Conservation (phyloP, 2,113 vertebrate genomes). For the Zosterops pallidus region DNA sequence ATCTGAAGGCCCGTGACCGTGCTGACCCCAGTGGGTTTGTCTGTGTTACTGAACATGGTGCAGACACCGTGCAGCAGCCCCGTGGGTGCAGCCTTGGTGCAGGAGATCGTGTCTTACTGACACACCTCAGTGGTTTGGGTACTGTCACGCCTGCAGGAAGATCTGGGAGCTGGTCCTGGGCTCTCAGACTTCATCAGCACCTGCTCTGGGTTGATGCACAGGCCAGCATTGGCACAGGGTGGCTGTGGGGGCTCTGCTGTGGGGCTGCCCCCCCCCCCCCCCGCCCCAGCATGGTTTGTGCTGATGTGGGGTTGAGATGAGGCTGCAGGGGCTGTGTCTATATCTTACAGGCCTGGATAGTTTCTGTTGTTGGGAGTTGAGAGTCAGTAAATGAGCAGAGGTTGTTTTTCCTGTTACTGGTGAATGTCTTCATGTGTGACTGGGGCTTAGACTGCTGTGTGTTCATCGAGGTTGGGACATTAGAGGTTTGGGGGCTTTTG, state of each 20-base stretch:
- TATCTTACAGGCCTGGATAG: no score
- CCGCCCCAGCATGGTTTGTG: not conserved
- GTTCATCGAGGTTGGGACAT: not conserved
- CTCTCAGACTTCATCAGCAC: not conserved
- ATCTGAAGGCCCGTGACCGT: not conserved
- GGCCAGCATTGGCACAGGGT: not conserved
- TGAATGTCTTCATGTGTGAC: not conserved
- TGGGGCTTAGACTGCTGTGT: accelerated
- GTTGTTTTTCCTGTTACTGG: accelerated
- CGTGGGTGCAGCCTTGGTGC: not conserved
- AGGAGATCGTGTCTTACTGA: accelerated
- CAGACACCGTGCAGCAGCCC: not conserved
- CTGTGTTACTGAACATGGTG: accelerated
- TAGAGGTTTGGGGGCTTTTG: not conserved
- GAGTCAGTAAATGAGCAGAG: not conserved
- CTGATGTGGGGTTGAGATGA: not conserved
- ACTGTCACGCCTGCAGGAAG: not conserved
- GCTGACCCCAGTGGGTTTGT: not conserved
- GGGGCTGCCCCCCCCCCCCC: not conserved
- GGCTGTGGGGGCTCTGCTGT: not conserved
- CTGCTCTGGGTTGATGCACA: not conserved
- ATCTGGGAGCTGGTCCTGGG: not conserved
- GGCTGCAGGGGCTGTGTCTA: not conserved
- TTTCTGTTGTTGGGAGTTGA: not conserved
- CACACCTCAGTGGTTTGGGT: accelerated